These are phyloP conservation scores for Epinotia brunnichana DNA, from an alignment of 2,888 invertebrate genomes.

Conservation along the genomic window DNA sequence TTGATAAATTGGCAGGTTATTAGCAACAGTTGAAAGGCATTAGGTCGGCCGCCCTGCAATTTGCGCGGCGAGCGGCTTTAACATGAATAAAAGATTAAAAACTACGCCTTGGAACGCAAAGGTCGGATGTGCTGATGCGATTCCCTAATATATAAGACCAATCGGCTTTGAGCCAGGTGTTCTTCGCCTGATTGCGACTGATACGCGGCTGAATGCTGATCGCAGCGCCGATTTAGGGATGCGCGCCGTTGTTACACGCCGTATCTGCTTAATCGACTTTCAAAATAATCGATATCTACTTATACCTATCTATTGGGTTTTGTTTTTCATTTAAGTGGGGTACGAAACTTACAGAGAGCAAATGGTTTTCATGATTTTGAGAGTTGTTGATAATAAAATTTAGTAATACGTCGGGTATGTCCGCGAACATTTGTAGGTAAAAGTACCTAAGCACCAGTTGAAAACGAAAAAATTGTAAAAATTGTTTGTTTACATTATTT, in stretches of 20 bases:
- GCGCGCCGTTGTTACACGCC: slow-evolving; percentile 56
- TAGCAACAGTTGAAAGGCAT: slow-evolving; percentile 84
- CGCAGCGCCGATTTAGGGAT: slow-evolving; percentile 61
- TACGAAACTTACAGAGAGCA: not conserved
- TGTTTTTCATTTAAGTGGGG: slow-evolving; percentile 25
- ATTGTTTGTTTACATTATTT: too few relatives aligned
- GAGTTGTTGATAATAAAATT: too few relatives aligned
- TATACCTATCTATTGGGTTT: slow-evolving; percentile 31
- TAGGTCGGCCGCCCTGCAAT: slow-evolving; percentile 82
- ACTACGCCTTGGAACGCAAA: slow-evolving; percentile 53
- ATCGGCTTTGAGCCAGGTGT: not conserved
- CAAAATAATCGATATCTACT: slow-evolving; percentile 50
- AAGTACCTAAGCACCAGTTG: too few relatives aligned
- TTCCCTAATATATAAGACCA: not conserved
- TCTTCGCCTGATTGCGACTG: slow-evolving; percentile 70
- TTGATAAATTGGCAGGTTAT: slow-evolving; percentile 84
- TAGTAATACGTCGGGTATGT: too few relatives aligned
- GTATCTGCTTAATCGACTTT: slow-evolving; percentile 56
- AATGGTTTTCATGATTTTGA: not conserved
- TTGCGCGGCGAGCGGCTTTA: slow-evolving; percentile 70
- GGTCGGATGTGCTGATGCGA: not conserved
- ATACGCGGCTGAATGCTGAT: slow-evolving; percentile 65
- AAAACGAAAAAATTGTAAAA: too few relatives aligned
- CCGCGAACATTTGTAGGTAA: too few relatives aligned
- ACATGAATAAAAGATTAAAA: slow-evolving; percentile 80